Base-by-base conservation (phyloP, 1,140 invertebrate genomes). In the Polypedilum vanderplanki region DNA sequence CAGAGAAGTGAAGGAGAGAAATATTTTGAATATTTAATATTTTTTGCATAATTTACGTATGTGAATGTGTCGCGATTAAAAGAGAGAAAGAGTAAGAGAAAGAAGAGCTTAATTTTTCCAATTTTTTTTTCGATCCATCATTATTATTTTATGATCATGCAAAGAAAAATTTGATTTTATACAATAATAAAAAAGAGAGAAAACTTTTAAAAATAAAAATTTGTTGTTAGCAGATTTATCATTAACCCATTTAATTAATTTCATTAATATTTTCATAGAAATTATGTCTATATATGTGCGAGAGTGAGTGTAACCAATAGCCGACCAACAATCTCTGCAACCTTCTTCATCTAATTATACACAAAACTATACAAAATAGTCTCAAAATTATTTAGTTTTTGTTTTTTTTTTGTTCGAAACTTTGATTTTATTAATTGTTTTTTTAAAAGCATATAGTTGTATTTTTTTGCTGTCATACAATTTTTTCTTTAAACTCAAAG, bases 371-470 rank as follows among this genome's bases (percentile, higher is more conserved):
- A 57, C 46, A 57, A n/a, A 57, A 57, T 57, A 57, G 12, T 57
- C 24, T 57, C 46, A 57, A 57, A 57, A 15, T 57, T 57, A 57
- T 57, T 46, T 57, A 15, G 46, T 57, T 57, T 46, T 46, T 46
- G 9, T 46, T 46, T 46, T 46, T 46, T 46, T 46, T 57, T 57
- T 57, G 46, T 57, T 57, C 46, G 46, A 57, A 57, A 57, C 15
- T 57, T 57, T 57, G 46, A 57, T 57, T 57, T 57, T 57, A 57
- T 57, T 57, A 57, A 57, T 57, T 57, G 46, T 57, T 57, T 57
- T 57, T 57, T 57, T 57, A 57, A 57, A 57, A 57, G 46, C 46
- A 57, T 57, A 57, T 57, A 33, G 24, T 33, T 57, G 46, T 57
- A 57, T 33, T 33, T 33, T n/a, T 57, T 57, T 57, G 46, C 46